These are phyloP conservation scores for Sphenodon punctatus DNA, from an alignment of 2,797 vertebrate genomes.

Conservation along the genomic window DNA sequence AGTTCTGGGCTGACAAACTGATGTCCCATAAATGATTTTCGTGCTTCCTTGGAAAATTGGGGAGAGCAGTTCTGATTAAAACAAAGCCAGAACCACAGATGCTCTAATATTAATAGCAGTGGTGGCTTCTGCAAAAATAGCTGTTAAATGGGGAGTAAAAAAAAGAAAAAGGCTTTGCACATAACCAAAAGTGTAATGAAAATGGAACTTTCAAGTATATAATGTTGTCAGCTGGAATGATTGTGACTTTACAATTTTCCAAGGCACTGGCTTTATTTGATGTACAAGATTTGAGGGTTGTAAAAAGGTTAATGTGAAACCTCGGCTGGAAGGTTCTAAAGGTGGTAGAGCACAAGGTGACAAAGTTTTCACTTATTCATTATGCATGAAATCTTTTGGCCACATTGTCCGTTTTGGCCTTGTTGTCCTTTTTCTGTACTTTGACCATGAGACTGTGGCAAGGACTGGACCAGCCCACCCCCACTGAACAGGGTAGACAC, in stretches of 20 bases:
- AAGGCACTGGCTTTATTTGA: slow-evolving; percentile 45
- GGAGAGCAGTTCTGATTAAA: slow-evolving; percentile 38
- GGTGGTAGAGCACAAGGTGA: slow-evolving; percentile 18
- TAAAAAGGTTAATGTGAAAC: slow-evolving; percentile 45
- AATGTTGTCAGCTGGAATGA: slow-evolving; percentile 46
- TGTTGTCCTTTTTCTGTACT: not conserved
- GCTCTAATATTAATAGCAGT: slow-evolving; percentile 23
- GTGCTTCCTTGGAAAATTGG: not conserved
- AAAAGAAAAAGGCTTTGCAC: slow-evolving; percentile 55
- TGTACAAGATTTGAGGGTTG: slow-evolving; percentile 5
- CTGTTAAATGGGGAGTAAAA: slow-evolving; percentile 67
- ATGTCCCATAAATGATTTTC: not conserved
- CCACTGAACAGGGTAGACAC: too few relatives aligned
- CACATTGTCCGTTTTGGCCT: not conserved
- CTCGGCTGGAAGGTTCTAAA: slow-evolving; percentile 10
- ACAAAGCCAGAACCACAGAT: slow-evolving; percentile 31
- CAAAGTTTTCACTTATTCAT: not conserved
- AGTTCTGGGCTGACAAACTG: not conserved
- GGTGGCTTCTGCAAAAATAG: slow-evolving; percentile 57
- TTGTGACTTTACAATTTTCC: slow-evolving; percentile 61
- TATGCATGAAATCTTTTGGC: not conserved
- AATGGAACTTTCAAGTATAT: slow-evolving; percentile 52
- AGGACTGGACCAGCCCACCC: too few relatives aligned
- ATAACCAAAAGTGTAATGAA: slow-evolving; percentile 62
- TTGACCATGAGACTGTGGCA: not conserved